A percentile compares a stretch with the other conserved stretches of the same genome.
Evolutionary conservation across 1,140 invertebrate species (phyloP).

Genomic region (Aphaenogaster floridana): DNA sequence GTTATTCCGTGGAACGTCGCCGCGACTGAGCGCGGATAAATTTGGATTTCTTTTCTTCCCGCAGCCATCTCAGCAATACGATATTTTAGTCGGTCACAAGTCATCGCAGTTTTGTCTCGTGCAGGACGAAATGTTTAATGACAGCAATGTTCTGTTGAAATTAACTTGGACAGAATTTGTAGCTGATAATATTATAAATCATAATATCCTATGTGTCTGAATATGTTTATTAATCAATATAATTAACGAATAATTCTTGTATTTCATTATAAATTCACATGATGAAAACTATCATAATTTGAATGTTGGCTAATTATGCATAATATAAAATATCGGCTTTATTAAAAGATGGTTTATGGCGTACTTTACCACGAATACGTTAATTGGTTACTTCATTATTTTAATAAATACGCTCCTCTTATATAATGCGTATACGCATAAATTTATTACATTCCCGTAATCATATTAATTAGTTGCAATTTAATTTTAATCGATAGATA

Average conservation of each 20-base stretch:
- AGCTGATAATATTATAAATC: not conserved
- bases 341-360: conserved; percentile 7
- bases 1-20: conserved; percentile 1
- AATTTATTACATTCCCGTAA: not conserved
- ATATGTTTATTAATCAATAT: conserved; percentile 9
- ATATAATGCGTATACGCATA: not conserved
- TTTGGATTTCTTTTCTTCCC: conserved; percentile 26
- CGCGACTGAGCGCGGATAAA: not conserved
- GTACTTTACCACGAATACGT: not conserved
- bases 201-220: not conserved
- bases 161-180: not conserved
- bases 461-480: conserved; percentile 26
- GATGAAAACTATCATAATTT: conserved; percentile 16
- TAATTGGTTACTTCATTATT: conserved; percentile 38
- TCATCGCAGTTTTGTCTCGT: not conserved
- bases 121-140: not conserved
- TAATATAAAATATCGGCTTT: conserved; percentile 29
- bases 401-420: conserved; percentile 25
- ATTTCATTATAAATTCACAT: conserved; percentile 1
- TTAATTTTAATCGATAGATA: conserved; percentile 24
- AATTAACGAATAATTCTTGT: conserved; percentile 20
- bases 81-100: conserved; percentile 16
- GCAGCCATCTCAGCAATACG: not conserved
- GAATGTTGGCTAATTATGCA: not conserved
- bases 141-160: not conserved